These are phyloP conservation scores for Rallus crepitans DNA, from an alignment of 2,797 vertebrate genomes.

Conservation along the genomic window DNA sequence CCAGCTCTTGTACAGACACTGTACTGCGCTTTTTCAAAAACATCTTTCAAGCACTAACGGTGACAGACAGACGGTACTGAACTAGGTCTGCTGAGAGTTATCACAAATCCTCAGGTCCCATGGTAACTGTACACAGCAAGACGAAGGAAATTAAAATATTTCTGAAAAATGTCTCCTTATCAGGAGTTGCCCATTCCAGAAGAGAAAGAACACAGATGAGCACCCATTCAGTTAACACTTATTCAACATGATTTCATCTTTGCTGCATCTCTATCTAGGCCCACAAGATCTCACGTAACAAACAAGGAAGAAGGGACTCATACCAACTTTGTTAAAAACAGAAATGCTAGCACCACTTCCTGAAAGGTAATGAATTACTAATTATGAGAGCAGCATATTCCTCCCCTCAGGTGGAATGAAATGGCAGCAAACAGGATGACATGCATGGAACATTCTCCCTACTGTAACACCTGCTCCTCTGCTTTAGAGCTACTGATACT, in stretches of 20 bases:
- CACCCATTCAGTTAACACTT: not conserved
- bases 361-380: not conserved
- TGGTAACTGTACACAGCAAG: not conserved
- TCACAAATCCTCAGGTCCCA: not conserved
- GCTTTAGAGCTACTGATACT: not conserved
- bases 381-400: not conserved
- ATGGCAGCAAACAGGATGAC: not conserved
- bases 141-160: not conserved
- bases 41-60: not conserved
- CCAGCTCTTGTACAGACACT: not conserved
- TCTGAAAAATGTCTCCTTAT: not conserved
- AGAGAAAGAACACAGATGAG: not conserved
- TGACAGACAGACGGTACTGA: not conserved
- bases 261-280: not conserved
- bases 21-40: not conserved
- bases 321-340: not conserved
- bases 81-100: not conserved
- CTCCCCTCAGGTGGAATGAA: not conserved
- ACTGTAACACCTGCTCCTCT: not conserved
- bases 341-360: not conserved
- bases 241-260: not conserved
- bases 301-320: not conserved
- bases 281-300: not conserved
- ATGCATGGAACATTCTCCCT: not conserved
- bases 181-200: not conserved